A percentile compares a stretch with the other conserved stretches of the same genome.
phyloP scores from a whole-genome alignment of 2,797 vertebrate genomes.

The Anniella stebbinsi region DNA sequence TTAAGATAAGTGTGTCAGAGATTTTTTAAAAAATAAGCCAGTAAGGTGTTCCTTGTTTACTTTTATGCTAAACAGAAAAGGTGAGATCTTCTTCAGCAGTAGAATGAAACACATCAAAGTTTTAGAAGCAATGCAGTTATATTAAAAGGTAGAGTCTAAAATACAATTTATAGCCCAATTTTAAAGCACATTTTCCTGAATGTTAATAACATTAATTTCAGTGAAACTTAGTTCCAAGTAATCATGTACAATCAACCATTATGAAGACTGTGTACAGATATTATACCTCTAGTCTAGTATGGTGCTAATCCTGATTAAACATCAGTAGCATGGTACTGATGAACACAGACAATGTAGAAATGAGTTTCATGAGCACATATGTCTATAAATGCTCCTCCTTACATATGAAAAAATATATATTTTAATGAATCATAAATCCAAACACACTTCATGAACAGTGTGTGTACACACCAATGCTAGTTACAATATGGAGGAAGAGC shows the following conservation, averaged over 20 bases:
- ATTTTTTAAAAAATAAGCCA: not conserved
- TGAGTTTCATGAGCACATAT: not conserved
- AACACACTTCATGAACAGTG: not conserved
- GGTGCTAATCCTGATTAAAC: not conserved
- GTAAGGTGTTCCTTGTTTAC: not conserved
- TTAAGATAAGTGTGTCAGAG: not conserved
- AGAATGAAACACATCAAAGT: not conserved
- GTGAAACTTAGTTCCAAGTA: not conserved
- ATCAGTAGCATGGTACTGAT: not conserved
- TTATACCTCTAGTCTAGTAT: not conserved
- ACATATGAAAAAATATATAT: not conserved
- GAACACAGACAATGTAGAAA: not conserved
- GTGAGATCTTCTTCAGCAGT: not conserved
- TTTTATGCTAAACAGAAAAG: constrained; percentile 3
- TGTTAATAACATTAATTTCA: not conserved
- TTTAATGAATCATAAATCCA: not conserved
- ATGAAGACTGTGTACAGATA: not conserved
- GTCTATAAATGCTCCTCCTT: not conserved
- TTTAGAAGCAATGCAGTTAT: not conserved
- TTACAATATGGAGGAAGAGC: not conserved
- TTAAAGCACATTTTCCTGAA: not conserved
- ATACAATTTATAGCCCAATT: not conserved
- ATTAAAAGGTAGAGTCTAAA: not conserved
- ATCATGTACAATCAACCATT: not conserved
- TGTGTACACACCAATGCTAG: not conserved